Base-by-base conservation (phyloP, 2,888 invertebrate genomes). In the Leptopilina syphax region DNA sequence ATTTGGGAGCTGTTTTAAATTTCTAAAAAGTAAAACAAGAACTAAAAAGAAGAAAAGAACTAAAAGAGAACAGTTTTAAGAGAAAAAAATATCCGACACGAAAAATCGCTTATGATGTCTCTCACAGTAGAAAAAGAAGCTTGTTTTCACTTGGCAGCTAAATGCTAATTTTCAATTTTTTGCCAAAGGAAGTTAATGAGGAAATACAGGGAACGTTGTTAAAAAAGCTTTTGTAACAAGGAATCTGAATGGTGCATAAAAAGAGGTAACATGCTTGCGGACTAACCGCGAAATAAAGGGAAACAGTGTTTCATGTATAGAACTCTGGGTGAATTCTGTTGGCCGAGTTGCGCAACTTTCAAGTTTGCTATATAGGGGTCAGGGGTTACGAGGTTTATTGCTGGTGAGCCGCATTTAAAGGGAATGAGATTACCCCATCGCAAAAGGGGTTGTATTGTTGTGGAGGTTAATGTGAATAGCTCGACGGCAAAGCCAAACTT, bases 351-450 rank as follows among this genome's bases (percentile, higher is more conserved):
- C 13, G 47, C 50, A 73, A 73, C 50, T 63, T 65, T 68, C 60
- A 47, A 70, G 65, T 67, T 50, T 27, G 50, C 12, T 24, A 47
- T 34, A 44, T 50, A 50, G 34, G 44, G 66, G 77, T 54, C 77
- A 34, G 67, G 66, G 80, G 78, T 81, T 83, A 79, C 77, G 79
- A 78, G 80, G 77, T 83, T 83, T 83, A 81, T 76, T 79, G 68
- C 76, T 70, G 79, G 77, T 77, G 80, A 83, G 81, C 80, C 82
- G 73, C 81, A 68, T 77, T 83, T 81, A 80, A 80, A 79, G 77
- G 77, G 76, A 78, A 79, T 47, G 78, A 79, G 80, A 78, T 81
- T 78, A 79, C 79, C 77, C 66, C 70, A 54, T 77, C 27, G 82
- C 50, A 81, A 81, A 81, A 80, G 76, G 44, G 80, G 80, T 76